Conservation (phyloP, 2,113 vertebrate genomes). For the Mus musculus region GRCm39 chr4:53920001-53920500, state of each 20-base stretch:
- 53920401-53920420: background rate
- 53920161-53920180: background rate
- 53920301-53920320: background rate
- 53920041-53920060: background rate
- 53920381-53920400: background rate
- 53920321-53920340: background rate
- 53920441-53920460: constrained; percentile 6
- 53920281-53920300: background rate
- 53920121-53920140: background rate
- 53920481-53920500: background rate
- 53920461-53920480: background rate
- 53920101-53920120: background rate
- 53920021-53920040: background rate
- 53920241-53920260: background rate
- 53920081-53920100: background rate
- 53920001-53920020: background rate
- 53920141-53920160: background rate
- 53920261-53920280: background rate
- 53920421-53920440: background rate
- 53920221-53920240: background rate
- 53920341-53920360: too few relatives aligned
- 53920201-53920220: background rate
- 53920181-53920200: background rate
- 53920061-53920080: background rate
- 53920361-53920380: background rate